Conservation (phyloP, 2,113 vertebrate genomes). For the Rhodinocichla rosea region DNA sequence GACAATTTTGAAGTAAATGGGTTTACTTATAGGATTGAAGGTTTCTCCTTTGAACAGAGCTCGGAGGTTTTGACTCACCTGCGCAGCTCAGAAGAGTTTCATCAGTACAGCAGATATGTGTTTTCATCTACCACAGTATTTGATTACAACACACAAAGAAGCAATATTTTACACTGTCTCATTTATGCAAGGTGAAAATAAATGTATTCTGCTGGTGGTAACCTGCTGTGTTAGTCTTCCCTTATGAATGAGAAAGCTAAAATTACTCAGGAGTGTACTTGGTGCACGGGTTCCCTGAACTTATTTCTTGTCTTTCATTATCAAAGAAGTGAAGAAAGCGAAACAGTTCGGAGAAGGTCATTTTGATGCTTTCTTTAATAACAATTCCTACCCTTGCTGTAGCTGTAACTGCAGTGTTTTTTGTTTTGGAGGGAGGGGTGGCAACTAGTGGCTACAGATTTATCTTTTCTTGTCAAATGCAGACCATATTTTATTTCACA, state of each 20-base stretch:
- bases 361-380: constrained; percentile 10
- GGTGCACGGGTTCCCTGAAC: background rate
- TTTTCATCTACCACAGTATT: background rate
- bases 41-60: background rate
- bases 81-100: rapidly evolving
- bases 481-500: constrained; percentile 59
- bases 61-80: background rate
- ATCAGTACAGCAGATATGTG: background rate
- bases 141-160: background rate
- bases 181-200: background rate
- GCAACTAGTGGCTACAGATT: background rate
- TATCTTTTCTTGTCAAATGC: constrained; percentile 56
- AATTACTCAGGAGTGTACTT: background rate
- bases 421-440: background rate
- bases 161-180: background rate
- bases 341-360: background rate
- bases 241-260: background rate
- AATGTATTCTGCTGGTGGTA: background rate
- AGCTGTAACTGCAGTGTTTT: background rate
- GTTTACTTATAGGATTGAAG: background rate
- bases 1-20: background rate
- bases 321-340: background rate
- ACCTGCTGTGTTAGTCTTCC: background rate
- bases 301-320: constrained; percentile 19
- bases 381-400: background rate